These are phyloP conservation scores for Xiphophorus couchianus DNA, from an alignment of 2,113 vertebrate genomes.

Conservation along the genomic window DNA sequence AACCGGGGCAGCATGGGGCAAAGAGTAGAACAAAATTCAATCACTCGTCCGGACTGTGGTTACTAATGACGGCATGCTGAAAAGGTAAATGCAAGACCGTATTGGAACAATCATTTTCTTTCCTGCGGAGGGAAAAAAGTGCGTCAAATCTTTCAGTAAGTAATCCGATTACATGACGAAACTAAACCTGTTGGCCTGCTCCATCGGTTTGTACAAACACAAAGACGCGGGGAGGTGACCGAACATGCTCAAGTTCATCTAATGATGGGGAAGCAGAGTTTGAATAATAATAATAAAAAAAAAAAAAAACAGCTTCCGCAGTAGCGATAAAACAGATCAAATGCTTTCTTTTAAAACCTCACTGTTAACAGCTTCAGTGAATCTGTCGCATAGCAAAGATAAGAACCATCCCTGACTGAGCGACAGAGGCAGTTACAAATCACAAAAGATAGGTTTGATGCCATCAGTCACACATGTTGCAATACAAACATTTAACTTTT, in stretches of 20 bases:
- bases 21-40: slow-evolving; percentile 47
- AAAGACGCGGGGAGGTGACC: slow-evolving; percentile 47
- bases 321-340: background rate
- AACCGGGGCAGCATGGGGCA: slow-evolving; percentile 22
- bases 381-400: background rate
- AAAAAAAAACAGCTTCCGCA: slow-evolving; percentile 2
- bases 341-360: background rate
- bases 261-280: background rate
- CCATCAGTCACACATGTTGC: background rate
- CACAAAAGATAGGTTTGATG: background rate
- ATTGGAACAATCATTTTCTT: slow-evolving; percentile 27
- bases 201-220: slow-evolving; percentile 59
- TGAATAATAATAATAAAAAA: background rate
- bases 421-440: background rate
- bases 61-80: slow-evolving; percentile 38
- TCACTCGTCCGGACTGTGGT: slow-evolving; percentile 22
- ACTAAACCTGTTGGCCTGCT: slow-evolving; percentile 49
- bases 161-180: slow-evolving; percentile 58
- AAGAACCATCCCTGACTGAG: background rate
- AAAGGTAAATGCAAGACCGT: slow-evolving; percentile 24
- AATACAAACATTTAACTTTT: background rate
- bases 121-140: slow-evolving; percentile 19
- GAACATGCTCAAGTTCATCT: slow-evolving; percentile 47
- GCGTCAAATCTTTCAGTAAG: slow-evolving; percentile 47
- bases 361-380: background rate